Base-by-base conservation (phyloP, 2,113 vertebrate genomes). In the Catharus fuscescens region DNA sequence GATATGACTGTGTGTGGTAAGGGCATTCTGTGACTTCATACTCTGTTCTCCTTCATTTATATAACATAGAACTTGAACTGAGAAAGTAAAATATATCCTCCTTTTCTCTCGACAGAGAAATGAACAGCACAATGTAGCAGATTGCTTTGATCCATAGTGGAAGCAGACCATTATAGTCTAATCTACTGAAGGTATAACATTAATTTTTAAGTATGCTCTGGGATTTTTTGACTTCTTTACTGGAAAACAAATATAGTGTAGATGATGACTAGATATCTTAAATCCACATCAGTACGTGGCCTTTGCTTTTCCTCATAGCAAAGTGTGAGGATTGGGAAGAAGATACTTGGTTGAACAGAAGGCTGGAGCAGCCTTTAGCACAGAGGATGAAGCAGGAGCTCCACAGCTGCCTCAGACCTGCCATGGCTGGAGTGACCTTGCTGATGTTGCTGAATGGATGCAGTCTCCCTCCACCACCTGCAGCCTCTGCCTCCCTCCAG, bases 381-480 rank as follows among this genome's bases (percentile, higher is more conserved):
- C 16, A 6, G 5, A 6, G 8, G 11, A 61, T 0, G 3, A 31
- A 59, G 17, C 8, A 32, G 16, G 5, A 74, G 44, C 11, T 54
- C 10, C 2, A 2, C 28, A 45, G 31, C 13, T 57, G 45, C 31
- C 26, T 60, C 2, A 4, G 8, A 14, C 16, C 4, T 80, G 42
- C 14, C 19, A 13, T 1, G 1, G 0, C 31, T 19, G 5, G 18
- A 44, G 19, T 0, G 16, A 65, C 74, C n/a, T 56, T 26, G 40
- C 14, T 29, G 23, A 6, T 53, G 28, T 7, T 48, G 15, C 45
- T 0, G 0, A 42, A 59, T 5, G 20, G 42, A 62, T 1, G 0
- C 3, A 14, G 10, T 3, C 5, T 45, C 9, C 18, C 20, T 38
- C 18, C 28, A 29, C 6, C 25, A 31, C 18, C 50, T 56, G 23